Evolutionary conservation across 2,888 invertebrate genomes (phyloP), one percentile per base, ranked within the genome.

Genomic region (Ormyrus nitidulus): DNA sequence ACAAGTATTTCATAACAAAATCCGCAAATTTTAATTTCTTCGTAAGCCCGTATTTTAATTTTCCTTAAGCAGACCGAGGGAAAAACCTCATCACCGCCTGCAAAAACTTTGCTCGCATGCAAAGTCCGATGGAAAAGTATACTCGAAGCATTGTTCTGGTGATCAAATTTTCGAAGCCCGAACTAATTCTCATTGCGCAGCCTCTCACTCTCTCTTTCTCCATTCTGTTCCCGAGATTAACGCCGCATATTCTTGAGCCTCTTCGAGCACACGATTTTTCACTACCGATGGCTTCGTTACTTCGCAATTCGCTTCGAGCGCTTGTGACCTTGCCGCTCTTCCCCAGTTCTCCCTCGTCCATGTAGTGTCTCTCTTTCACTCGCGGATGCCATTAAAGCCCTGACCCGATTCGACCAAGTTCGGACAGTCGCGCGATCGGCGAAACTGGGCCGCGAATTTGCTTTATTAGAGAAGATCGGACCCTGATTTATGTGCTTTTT

Each of bases 331-430:
- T 68, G 9, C 77, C 13, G 49, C 10, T 44, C 34, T 6, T 58
- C 44, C 62, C 34, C 74, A 53, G 58, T 72, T 72, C 44, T 70
- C 56, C 62, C 51, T 56, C 51, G 19, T 19, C 19, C 19, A 19
- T 19, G 19, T 19, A 19, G 19, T 19, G 19, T 54, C 51, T 46
- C 77, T 19, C 61, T 65, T 49, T 48, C 61, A 51, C 70, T 56
- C 58, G 66, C 72, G 73, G 77, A 80, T 71, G 77, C 58, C 77
- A 77, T 77, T 77, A 72, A 65, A 78, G 54, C 78, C 78, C 72
- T 78, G 78, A 78, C 72, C 78, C 61, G 68, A 61, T 73, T 72
- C 62, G 8, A 9, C 44, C 46, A 56, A 71, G 70, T 58, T 48
- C 51, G n/a, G 11, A n/a, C 54, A 44, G 48, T 1, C 19, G 19